These are phyloP conservation scores for Notolabrus celidotus DNA, from an alignment of 2,797 vertebrate genomes.

Conservation along the genomic window DNA sequence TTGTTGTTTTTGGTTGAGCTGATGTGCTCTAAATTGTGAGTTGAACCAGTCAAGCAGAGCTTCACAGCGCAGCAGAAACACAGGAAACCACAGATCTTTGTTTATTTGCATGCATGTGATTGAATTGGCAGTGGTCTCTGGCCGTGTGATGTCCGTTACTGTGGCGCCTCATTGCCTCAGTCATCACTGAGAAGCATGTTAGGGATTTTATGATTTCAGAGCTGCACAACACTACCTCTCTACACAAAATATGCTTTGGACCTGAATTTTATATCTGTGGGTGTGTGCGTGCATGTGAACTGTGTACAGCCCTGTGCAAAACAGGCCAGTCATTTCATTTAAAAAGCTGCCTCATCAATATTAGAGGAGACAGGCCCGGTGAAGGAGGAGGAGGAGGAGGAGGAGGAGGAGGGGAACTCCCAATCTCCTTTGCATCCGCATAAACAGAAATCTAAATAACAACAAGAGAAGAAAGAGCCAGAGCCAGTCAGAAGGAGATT, in stretches of 20 bases:
- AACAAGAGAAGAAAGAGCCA: constrained; percentile 30
- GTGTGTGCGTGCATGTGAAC: constrained; percentile 1
- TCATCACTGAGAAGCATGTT: constrained; percentile 21
- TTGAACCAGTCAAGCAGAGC: neutral
- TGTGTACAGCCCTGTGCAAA: constrained; percentile 36
- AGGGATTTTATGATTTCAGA: constrained; percentile 18
- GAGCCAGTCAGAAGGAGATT: constrained; percentile 15
- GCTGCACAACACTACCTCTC: neutral
- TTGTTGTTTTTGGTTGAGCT: constrained; percentile 34
- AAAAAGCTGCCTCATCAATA: constrained; percentile 74
- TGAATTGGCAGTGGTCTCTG: constrained; percentile 27
- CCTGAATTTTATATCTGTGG: constrained; percentile 13
- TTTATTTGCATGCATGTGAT: constrained; percentile 42
- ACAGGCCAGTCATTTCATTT: constrained; percentile 63
- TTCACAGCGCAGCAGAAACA: constrained; percentile 52
- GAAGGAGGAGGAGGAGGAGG: constrained; percentile 14
- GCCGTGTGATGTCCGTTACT: constrained; percentile 62
- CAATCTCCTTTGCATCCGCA: constrained; percentile 55
- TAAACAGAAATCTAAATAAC: constrained; percentile 52
- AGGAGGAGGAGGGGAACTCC: constrained; percentile 50
- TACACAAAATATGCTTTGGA: constrained; percentile 13
- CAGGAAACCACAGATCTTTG: constrained; percentile 75
- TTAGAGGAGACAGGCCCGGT: constrained; percentile 57
- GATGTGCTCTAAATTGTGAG: constrained; percentile 20
- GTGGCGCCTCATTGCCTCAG: constrained; percentile 18